phyloP scores from a whole-genome alignment of 2,113 vertebrate species.

The Garra rufa region DNA sequence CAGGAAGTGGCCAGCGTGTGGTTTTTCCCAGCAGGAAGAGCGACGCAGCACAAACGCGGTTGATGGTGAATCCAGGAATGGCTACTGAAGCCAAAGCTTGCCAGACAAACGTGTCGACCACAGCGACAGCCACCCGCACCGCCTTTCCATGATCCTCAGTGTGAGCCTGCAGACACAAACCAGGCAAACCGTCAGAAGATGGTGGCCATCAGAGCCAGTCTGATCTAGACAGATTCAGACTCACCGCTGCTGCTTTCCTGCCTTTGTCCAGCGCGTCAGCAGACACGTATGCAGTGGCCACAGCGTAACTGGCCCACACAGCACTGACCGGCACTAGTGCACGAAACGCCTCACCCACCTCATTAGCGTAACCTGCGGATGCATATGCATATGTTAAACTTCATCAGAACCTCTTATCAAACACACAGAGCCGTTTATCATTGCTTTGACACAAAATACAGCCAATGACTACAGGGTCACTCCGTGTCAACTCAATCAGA shows the following conservation, averaged over 20 bases:
- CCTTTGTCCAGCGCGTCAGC: conserved; percentile 94
- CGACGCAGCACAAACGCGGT: conserved; percentile 88
- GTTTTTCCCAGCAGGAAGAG: conserved; percentile 82
- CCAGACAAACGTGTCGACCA: conserved; percentile 96
- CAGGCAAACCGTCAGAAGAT: background rate
- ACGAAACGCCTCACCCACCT: conserved; percentile 94
- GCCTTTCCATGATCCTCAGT: conserved; percentile 73
- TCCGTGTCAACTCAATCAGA: too few species aligned
- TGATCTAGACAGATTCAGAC: conserved; percentile 33
- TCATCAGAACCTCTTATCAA: background rate
- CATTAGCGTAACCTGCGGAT: conserved; percentile 90
- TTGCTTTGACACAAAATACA: too few species aligned
- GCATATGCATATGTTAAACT: conserved; percentile 35
- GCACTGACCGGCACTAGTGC: conserved; percentile 83
- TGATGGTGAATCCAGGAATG: conserved; percentile 95
- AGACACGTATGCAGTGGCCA: conserved; percentile 88
- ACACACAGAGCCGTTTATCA: background rate
- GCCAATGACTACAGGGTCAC: too few species aligned
- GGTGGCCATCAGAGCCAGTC: too few species aligned
- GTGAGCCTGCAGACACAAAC: conserved; percentile 69
- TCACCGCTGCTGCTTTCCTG: conserved; percentile 85
- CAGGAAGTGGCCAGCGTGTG: conserved; percentile 86
- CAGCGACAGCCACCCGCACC: conserved; percentile 76
- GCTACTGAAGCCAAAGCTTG: conserved; percentile 93
- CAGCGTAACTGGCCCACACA: conserved; percentile 91